Base-by-base conservation (phyloP, 2,797 vertebrate species). In the Pseudochaenichthys georgianus region DNA sequence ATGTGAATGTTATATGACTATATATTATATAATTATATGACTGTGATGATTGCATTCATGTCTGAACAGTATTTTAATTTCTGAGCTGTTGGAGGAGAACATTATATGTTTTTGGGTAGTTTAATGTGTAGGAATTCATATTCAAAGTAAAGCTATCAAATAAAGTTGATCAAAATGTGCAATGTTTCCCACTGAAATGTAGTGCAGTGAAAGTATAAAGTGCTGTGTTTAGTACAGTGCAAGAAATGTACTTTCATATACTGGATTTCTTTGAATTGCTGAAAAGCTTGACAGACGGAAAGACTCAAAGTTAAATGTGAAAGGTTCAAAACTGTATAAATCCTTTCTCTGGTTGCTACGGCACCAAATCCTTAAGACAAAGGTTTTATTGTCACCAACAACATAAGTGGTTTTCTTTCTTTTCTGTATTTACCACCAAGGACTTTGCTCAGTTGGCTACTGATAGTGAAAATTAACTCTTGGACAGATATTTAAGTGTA, bases 321-420 rank as follows among this genome's bases (percentile, higher is more conserved):
- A 73, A 66, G 11, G 31, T 62, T 69, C 15, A 67, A 77, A 77
- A 41, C 75, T 65, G 23, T 82, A 60, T 71, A 89, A 90, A 89
- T 87, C 78, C 78, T 19, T 75, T 43, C 46, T 74, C 67, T 15
- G 41, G 79, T 90, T 88, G 61, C 86, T 66, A 87, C 43, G 70
- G 77, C 11, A 79, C 85, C 85, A 90, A 91, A 92, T 90, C 84
- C 76, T 69, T 43, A 3, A 58, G 3, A 92, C 92, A 93, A 93
- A 70, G 80, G 70, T 46, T 74, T 78, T 34, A 80, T 85, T 92
- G 92, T 91, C 51, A 62, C 74, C 75, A 83, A 84, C 46, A 53
- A 59, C 21, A 19, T 73, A 64, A 47, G 60, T 34, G 31, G 64
- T 84, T 64, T 50, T 73, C 64, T 6, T 63, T 55, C 34, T 38